Conservation (phyloP, 2,888 invertebrate species). For the Geotrupes spiniger region DNA sequence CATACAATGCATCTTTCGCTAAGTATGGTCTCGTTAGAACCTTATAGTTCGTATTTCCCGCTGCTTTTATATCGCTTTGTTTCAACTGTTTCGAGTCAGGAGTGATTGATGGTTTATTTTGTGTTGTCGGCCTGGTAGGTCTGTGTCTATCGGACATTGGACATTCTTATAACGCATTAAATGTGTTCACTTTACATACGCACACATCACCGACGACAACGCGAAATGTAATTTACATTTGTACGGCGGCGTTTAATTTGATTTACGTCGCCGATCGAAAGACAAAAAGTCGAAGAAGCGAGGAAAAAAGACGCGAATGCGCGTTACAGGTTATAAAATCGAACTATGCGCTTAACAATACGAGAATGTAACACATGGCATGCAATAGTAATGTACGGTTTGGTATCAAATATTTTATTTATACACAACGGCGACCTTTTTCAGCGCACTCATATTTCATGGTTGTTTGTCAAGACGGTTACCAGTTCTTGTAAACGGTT, state of each 20-base stretch:
- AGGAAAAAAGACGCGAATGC: too few relatives aligned
- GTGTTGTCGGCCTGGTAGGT: constrained; percentile 50
- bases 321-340: constrained; percentile 2
- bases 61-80: constrained; percentile 49
- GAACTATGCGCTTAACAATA: constrained; percentile 14
- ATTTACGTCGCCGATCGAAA: neutral
- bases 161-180: constrained; percentile 31
- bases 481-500: constrained; percentile 40
- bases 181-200: constrained; percentile 18
- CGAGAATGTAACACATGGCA: constrained; percentile 25
- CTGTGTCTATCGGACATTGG: constrained; percentile 41
- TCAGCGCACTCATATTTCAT: constrained; percentile 45
- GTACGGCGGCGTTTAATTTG: constrained; percentile 1
- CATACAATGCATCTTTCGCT: constrained; percentile 44
- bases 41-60: constrained; percentile 49
- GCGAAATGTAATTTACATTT: constrained; percentile 4
- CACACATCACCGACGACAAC: constrained; percentile 9
- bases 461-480: constrained; percentile 46
- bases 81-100: constrained; percentile 47
- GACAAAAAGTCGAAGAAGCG: neutral
- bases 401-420: constrained; percentile 31
- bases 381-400: constrained; percentile 28
- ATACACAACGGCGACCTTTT: constrained; percentile 37
- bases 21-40: constrained; percentile 46
- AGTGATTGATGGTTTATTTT: constrained; percentile 53